Evolutionary conservation across 2,888 invertebrate genomes (phyloP), one percentile per base, ranked within the genome.

Genomic region (Rhingia campestris): DNA sequence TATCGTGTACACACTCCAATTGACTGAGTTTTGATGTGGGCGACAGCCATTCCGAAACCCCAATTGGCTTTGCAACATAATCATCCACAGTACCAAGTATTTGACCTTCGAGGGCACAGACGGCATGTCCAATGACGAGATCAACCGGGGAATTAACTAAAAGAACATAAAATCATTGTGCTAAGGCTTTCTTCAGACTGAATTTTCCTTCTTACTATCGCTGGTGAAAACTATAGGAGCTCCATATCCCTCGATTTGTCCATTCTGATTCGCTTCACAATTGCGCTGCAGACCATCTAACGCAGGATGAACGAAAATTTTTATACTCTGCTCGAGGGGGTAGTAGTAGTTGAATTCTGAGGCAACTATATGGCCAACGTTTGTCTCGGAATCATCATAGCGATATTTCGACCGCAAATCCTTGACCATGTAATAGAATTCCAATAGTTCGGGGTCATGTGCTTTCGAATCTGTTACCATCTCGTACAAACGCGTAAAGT

Each of bases 1-100:
- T 98, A 88, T 96, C 95, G 88, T 98, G 97, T 70, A 98, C 95
- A 90, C 98, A 98, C 90, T 97, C 97, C 90, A 98, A 97, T 90
- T 98, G 97, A 81, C 96, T 95, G 39, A 99, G 93, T 9, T 94
- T 94, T 41, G 97, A 96, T 66, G 96, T 95, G 10, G 96, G 95
- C 0, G 95, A 95, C 41, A 99, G 92, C 92, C 98, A 99, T 91
- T 98, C 98, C 66, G 96, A 94, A 75, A 96, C 94, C 14, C 98
- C 98, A 92, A 92, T 94, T 91, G 90, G 94, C 92, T 94, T 92
- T 73, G 94, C 91, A 88, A 95, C 94, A 91, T 94, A 96, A 89
- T 94, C 94, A 69, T 93, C 92, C 88, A 94, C 94, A 61, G 94
- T 93, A 12, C 94, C 95, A 77, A 93, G 92, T 49, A 94, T 93